Percentiles rank a stretch among this genome's conserved stretches.
phyloP scores from a whole-genome alignment of 2,888 invertebrate species.

The Torymus texanus region DNA sequence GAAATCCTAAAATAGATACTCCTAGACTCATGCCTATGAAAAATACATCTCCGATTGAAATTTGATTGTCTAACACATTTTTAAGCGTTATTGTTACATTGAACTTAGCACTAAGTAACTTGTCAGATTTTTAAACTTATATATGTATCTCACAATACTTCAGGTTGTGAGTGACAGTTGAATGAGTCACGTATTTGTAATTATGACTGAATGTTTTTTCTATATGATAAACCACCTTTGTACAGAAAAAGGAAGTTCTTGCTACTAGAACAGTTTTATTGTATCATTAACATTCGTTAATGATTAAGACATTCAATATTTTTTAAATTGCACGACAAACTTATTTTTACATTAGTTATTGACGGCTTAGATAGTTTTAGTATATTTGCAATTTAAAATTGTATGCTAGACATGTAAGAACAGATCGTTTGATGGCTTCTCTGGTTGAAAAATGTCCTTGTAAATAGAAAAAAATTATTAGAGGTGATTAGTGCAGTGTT shows the following conservation, averaged over 20 bases:
- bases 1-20: slow-evolving; percentile 40
- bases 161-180: neutral
- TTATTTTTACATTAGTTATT: slow-evolving; percentile 40
- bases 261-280: slow-evolving; percentile 48
- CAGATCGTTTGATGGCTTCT: slow-evolving; percentile 25
- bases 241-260: neutral
- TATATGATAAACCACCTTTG: neutral
- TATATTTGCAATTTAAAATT: slow-evolving; percentile 39
- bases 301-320: slow-evolving; percentile 16
- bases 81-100: slow-evolving; percentile 30
- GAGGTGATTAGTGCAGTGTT: slow-evolving; percentile 20
- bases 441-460: slow-evolving; percentile 39
- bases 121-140: slow-evolving; percentile 1
- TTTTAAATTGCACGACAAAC: slow-evolving; percentile 31
- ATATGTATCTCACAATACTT: neutral
- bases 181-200: slow-evolving; percentile 25
- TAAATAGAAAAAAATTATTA: slow-evolving; percentile 46
- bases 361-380: slow-evolving; percentile 7
- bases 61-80: slow-evolving; percentile 30
- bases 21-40: slow-evolving; percentile 48
- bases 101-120: neutral
- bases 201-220: slow-evolving; percentile 38
- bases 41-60: slow-evolving; percentile 40
- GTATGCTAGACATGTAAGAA: slow-evolving; percentile 23
- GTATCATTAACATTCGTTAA: slow-evolving; percentile 20